phyloP scores from a whole-genome alignment of 2,888 invertebrate genomes.

The Embidobia sp. region DNA sequence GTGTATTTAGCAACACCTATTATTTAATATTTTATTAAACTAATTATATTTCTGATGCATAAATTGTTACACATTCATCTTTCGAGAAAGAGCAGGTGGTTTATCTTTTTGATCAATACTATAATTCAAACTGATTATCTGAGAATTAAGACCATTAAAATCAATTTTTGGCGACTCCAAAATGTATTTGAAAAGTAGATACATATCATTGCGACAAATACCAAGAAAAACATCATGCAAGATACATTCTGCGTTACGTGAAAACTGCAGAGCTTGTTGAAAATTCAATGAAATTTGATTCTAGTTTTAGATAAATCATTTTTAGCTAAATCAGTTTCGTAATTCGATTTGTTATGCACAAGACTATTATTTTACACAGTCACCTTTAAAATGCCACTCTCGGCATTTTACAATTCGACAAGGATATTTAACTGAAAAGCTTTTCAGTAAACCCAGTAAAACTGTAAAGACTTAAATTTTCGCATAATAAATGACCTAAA shows the following conservation, averaged over 20 bases:
- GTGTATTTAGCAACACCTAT: too few relatives aligned
- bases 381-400: constrained; percentile 5
- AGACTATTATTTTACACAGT: background rate
- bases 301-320: constrained; percentile 41
- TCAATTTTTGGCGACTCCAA: constrained; percentile 26
- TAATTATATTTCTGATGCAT: constrained; percentile 60
- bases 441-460: constrained; percentile 52
- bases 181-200: constrained; percentile 44
- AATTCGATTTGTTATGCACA: constrained; percentile 51
- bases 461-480: constrained; percentile 54
- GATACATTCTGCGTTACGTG: constrained; percentile 54
- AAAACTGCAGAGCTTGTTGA: constrained; percentile 54
- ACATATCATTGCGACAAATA: constrained; percentile 51
- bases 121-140: constrained; percentile 57
- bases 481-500: constrained; percentile 17
- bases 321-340: constrained; percentile 27
- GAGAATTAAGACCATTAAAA: constrained; percentile 49
- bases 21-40: too few relatives aligned
- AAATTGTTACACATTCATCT: constrained; percentile 53
- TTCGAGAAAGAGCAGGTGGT: constrained; percentile 45
- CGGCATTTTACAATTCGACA: constrained; percentile 54
- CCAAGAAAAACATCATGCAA: constrained; percentile 57
- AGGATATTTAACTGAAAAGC: constrained; percentile 46
- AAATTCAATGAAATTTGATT: constrained; percentile 44
- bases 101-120: constrained; percentile 49